Evolutionary conservation across 1,140 invertebrate genomes (phyloP).

Genomic region (Octopus sinensis): DNA sequence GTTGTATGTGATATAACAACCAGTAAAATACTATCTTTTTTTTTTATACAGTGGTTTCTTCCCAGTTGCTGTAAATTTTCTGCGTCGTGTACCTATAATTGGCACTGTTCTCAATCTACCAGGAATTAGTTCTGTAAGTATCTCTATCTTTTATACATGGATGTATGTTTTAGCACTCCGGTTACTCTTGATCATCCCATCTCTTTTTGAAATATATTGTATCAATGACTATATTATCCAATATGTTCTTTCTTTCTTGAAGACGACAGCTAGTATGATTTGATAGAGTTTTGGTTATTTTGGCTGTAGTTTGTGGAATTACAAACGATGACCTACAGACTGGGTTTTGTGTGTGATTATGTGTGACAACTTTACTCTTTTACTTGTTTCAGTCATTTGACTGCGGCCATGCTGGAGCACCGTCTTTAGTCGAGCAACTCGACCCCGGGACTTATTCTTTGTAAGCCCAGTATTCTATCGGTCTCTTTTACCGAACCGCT

Average conservation of each 20-base stretch:
- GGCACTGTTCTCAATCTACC: conserved; percentile 65
- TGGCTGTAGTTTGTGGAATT: background rate
- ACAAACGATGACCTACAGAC: background rate
- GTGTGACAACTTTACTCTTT: too few relatives aligned
- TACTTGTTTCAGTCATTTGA: too few relatives aligned
- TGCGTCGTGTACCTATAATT: conserved; percentile 66
- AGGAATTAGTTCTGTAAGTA: conserved; percentile 63
- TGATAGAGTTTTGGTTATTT: background rate
- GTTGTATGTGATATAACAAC: background rate
- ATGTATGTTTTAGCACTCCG: background rate
- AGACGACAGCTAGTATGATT: background rate
- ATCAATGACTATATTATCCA: background rate
- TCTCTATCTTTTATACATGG: background rate
- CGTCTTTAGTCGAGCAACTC: too few relatives aligned
- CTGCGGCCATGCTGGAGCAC: too few relatives aligned
- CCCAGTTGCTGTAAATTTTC: conserved; percentile 68
- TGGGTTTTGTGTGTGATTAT: too few relatives aligned
- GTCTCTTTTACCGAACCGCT: too few relatives aligned
- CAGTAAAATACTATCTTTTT: conserved; percentile 11
- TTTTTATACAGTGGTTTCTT: conserved; percentile 65
- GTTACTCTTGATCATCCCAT: background rate
- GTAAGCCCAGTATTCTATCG: too few relatives aligned
- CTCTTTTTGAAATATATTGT: background rate
- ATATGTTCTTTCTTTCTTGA: background rate
- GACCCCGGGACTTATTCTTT: too few relatives aligned